Evolutionary conservation across 2,797 vertebrate genomes (phyloP).

Genomic region (Gymnothorax reevesii): DNA sequence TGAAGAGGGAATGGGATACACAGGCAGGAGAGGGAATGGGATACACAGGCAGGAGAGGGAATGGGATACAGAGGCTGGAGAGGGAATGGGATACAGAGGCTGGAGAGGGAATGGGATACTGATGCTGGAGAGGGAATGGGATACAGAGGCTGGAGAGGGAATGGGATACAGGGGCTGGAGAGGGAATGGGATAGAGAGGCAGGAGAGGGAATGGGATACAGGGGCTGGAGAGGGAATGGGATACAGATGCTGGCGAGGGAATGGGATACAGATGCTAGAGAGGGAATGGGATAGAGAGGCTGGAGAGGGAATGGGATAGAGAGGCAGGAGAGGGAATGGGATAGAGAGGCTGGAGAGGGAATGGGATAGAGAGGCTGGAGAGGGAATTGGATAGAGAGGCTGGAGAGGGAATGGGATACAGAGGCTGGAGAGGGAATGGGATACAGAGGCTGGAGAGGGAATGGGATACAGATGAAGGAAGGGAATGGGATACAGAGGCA

Average conservation of each 20-base stretch:
- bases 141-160: constrained; percentile 28
- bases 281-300: neutral
- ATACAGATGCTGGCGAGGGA: constrained; percentile 36
- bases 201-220: constrained; percentile 23
- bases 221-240: constrained; percentile 31
- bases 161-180: constrained; percentile 31
- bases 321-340: constrained; percentile 30
- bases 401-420: constrained; percentile 39
- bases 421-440: constrained; percentile 32
- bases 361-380: constrained; percentile 38
- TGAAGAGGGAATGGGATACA: constrained; percentile 2
- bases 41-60: constrained; percentile 39
- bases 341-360: constrained; percentile 29
- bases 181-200: no score
- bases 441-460: constrained; percentile 28
- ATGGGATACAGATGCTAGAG: no score
- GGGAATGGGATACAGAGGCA: no score
- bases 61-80: constrained; percentile 20
- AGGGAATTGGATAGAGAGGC: neutral
- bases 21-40: constrained; percentile 29
- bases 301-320: constrained; percentile 39
- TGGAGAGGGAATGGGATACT: no score
- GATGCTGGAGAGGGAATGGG: constrained; percentile 67
- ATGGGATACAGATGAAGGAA: no score
- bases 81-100: constrained; percentile 31